Percentiles rank a stretch among this genome's conserved stretches.
phyloP scores from a whole-genome alignment of 2,888 invertebrate species.

The Callimorpha dominula region DNA sequence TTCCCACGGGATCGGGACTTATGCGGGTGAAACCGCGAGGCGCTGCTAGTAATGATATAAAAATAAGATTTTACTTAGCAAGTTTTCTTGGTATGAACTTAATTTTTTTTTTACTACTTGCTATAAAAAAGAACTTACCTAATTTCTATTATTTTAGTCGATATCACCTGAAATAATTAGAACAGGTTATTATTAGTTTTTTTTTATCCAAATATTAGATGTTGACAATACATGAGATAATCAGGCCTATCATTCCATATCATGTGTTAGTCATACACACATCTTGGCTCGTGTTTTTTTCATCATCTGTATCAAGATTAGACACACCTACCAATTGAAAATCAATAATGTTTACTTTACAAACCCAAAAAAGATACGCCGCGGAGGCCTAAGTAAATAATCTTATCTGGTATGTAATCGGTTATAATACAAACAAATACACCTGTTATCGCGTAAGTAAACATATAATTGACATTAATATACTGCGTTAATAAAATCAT shows the following conservation, averaged over 20 bases:
- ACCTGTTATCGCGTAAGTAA: constrained; percentile 15
- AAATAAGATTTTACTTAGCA: too few relatives aligned
- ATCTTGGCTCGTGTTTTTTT: constrained; percentile 80
- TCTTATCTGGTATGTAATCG: constrained; percentile 48
- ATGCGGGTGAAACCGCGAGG: too few relatives aligned
- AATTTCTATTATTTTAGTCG: not conserved
- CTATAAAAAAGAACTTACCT: too few relatives aligned
- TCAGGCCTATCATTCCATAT: constrained; percentile 79
- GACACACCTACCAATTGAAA: constrained; percentile 14
- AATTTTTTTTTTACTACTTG: too few relatives aligned
- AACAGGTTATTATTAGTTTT: not conserved
- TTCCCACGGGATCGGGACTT: too few relatives aligned
- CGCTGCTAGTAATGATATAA: too few relatives aligned
- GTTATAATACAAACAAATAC: constrained; percentile 16
- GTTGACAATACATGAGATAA: constrained; percentile 7
- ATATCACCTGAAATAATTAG: not conserved
- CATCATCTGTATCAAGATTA: constrained; percentile 64
- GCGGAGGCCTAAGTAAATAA: constrained; percentile 51
- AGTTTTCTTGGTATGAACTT: not conserved
- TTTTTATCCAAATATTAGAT: not conserved
- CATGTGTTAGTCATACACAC: constrained; percentile 76
- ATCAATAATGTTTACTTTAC: constrained; percentile 42
- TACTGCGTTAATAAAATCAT: not conserved
- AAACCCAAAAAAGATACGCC: constrained; percentile 21
- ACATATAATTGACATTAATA: not conserved